These are phyloP conservation scores for Trematomus bernacchii DNA, from an alignment of 2,797 vertebrate genomes.

Conservation along the genomic window DNA sequence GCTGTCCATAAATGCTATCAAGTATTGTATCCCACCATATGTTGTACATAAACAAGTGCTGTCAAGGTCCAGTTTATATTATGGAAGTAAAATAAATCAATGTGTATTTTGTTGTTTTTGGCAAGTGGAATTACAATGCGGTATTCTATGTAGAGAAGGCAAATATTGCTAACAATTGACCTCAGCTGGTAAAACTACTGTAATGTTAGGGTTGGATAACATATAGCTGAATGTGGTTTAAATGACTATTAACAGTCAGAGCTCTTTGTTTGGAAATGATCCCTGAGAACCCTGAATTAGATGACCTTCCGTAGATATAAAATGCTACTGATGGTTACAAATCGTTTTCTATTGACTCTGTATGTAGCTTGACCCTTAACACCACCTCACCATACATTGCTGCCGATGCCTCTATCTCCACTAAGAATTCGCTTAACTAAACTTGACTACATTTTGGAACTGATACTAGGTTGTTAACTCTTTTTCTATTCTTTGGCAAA, in stretches of 20 bases:
- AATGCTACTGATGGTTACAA: background rate
- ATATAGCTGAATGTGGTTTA: too few species aligned
- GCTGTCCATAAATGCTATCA: too few species aligned
- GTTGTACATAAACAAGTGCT: background rate
- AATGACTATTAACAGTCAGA: background rate
- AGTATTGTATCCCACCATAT: background rate
- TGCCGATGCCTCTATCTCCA: too few species aligned
- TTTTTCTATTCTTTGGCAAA: too few species aligned
- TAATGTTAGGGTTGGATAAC: too few species aligned
- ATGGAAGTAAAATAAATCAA: background rate
- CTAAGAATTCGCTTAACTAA: too few species aligned
- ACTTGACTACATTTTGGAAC: too few species aligned
- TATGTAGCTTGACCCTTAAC: too few species aligned
- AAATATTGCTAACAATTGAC: background rate
- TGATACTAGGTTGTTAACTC: too few species aligned
- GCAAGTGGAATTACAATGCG: background rate
- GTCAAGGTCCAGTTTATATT: background rate
- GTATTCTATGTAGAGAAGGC: background rate
- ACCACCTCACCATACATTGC: too few species aligned
- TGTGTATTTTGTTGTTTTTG: background rate
- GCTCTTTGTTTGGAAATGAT: background rate
- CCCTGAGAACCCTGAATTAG: background rate
- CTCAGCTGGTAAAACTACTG: too few species aligned
- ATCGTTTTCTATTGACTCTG: too few species aligned
- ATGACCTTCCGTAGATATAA: background rate